Base-by-base conservation (phyloP, 2,797 vertebrate species). In the Catamblyrhynchus diadema region DNA sequence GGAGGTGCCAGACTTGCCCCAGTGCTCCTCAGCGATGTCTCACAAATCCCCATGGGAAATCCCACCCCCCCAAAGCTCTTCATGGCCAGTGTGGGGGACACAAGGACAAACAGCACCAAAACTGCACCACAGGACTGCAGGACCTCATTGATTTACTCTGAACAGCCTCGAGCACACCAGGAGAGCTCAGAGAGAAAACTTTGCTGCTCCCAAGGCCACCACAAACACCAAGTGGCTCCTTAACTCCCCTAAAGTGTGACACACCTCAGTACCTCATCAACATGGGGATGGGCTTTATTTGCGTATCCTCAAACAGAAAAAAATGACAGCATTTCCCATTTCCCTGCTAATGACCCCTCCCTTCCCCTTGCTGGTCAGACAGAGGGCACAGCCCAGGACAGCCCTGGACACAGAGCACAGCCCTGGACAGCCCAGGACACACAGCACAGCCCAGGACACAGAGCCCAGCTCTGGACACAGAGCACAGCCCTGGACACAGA, bases 81-180 rank as follows among this genome's bases (percentile, higher is more conserved):
- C 27, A 7, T 0, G 4, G 20, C 14, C 21, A 11, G 2, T 2
- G 45, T 3, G 48, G 44, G 39, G 70, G 5, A 44, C 30, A 51
- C 10, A 9, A 37, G 60, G 53, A 23, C 53, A 59, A 50, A 35
- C 39, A 72, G 28, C 37, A 35, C 64, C 72, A 80, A 6, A 35
- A 33, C 23, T 0, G 4, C 21, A 28, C 12, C 48, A 10, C 39
- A 16, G 4, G 1, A 0, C 45, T 21, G 2, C 28, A 9, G 3
- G 14, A 11, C 5, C 60, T 33, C 35, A 6, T 6, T 23, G 12
- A 64, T 11, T 24, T 12, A 5, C 10, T 11, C 18, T 3, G 2
- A 27, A 45, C 28, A 53, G 39, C 57, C n/a, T 35, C 60, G 4
- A 48, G 67, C 65, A 28, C 61, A 32, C 21, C 61, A 25, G 14